Base-by-base conservation (phyloP, 2,797 vertebrate species). In the Pogonophryne albipinna region DNA sequence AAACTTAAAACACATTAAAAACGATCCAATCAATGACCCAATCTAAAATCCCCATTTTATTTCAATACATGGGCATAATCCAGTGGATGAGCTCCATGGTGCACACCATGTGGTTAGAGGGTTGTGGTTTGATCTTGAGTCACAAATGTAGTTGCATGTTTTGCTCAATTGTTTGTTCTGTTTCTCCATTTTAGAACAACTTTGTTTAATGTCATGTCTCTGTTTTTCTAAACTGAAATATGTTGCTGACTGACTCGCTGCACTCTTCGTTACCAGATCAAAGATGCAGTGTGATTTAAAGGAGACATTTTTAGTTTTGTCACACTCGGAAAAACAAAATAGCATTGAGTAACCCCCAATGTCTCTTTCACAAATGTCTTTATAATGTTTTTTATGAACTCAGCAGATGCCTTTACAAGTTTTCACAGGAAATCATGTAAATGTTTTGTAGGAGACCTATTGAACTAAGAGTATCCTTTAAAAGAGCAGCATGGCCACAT, bases 71-170 rank as follows among this genome's bases (percentile, higher is more conserved):
- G 27, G 51, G 20, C 19, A 51, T 73, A 38, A 57, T 31, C 44
- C 0, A 16, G 44, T 15, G 45, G 19, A 16, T 55, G 15, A n/a
- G 34, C 42, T 63, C n/a, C 9, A 2, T 4, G 42, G 15, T 19
- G 44, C 41, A 0, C 42, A 16, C 19, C 45, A 46, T 67, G 52
- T 27, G 71, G 50, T 20, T 17, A 0, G 56, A 63, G 14, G 52
- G 27, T 53, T 83, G 74, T 75, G 81, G 83, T 66, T 71, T 46
- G 44, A 15, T 17, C 64, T 75, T 69, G 66, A 80, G 66, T 87
- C 81, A 69, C 41, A 19, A 34, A 50, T 52, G 68, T 52, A 31
- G 59, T 76, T 79, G 70, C 58, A 46, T 60, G 76, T 80, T 80
- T 44, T 58, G 60, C 63, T 55, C 53, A 34, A 42, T 44, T 61